Conservation (phyloP, 2,113 vertebrate species). For the Grallaria varia region DNA sequence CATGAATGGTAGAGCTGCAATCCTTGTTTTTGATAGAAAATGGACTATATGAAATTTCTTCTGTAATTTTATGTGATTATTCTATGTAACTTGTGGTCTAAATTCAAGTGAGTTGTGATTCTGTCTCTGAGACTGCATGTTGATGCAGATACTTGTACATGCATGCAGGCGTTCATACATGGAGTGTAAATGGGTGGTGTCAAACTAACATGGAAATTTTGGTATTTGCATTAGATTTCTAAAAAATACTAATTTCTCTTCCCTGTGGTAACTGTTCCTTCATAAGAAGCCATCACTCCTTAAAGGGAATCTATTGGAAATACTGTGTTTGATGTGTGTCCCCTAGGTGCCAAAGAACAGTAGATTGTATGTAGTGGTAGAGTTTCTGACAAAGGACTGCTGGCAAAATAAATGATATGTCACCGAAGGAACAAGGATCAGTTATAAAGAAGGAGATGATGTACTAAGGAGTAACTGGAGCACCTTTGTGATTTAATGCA, state of each 20-base stretch:
- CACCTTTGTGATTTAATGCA: not conserved
- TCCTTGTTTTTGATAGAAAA: not conserved
- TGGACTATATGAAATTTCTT: not conserved
- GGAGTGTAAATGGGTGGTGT: not conserved
- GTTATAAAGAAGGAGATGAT: not conserved
- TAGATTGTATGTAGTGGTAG: not conserved
- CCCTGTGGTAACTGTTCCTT: not conserved
- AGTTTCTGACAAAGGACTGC: not conserved
- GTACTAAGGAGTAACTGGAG: not conserved
- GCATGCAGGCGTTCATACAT: not conserved
- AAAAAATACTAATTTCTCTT: not conserved
- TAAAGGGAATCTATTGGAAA: not conserved
- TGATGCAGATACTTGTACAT: not conserved
- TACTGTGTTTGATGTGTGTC: not conserved
- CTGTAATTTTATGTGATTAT: not conserved
- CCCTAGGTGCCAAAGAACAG: not conserved
- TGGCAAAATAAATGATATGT: not conserved
- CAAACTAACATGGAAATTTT: not conserved
- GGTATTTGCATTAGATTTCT: not conserved
- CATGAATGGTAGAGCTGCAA: not conserved
- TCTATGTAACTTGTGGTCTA: not conserved
- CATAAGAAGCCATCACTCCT: not conserved
- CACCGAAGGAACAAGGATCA: not conserved
- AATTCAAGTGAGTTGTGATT: not conserved
- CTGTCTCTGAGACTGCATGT: not conserved